A percentile compares a stretch with the other conserved stretches of the same genome.
phyloP scores from a whole-genome alignment of 64 coral and sea anemone genomes.

The Hydrozoanthus tunicans region DNA sequence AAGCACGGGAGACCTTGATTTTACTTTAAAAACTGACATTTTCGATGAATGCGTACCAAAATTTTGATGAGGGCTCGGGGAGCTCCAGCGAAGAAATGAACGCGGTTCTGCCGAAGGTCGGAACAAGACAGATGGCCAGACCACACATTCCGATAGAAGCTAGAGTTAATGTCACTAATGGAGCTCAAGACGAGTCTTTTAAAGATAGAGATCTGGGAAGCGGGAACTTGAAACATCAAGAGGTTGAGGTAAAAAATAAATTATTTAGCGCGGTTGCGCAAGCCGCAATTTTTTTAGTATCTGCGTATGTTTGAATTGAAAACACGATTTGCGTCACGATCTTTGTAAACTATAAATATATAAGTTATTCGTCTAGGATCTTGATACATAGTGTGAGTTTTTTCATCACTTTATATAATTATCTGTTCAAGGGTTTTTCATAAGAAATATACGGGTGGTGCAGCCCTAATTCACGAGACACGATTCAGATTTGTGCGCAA shows the following conservation, averaged over 20 bases:
- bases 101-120: conserved; percentile 16
- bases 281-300: not conserved
- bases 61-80: conserved; percentile 30
- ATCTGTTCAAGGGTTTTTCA: no score
- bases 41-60: conserved; percentile 6
- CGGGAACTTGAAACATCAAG: conserved; percentile 6
- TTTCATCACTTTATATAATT: no score
- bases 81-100: conserved; percentile 26
- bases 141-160: conserved; percentile 54
- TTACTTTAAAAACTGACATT: not conserved
- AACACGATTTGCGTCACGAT: not conserved
- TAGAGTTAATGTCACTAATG: conserved; percentile 37
- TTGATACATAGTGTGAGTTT: no score
- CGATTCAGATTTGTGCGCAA: no score
- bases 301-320: not conserved
- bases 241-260: conserved; percentile 39
- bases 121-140: not conserved
- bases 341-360: not conserved
- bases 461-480: no score
- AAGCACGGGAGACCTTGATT: not conserved
- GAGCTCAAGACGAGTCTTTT: not conserved
- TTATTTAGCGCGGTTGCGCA: conserved; percentile 4
- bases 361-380: no score
- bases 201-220: conserved; percentile 54
- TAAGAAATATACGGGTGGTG: no score